These are phyloP conservation scores for Zhengitettix transpicula DNA, from an alignment of 2,888 invertebrate genomes.

Conservation along the genomic window DNA sequence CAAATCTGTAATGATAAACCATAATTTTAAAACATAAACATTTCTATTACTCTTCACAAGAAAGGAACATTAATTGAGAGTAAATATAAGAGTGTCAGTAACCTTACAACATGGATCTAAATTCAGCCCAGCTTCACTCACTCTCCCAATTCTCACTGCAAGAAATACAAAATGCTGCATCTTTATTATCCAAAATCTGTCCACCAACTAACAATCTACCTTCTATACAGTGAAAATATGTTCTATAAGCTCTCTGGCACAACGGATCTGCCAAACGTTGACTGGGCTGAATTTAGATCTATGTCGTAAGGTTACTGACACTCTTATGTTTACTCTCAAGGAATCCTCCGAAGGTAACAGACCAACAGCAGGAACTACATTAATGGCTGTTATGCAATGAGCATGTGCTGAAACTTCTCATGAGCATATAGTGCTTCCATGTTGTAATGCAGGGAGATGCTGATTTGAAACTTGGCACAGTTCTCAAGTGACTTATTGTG, in stretches of 20 bases:
- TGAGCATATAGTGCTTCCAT: neutral
- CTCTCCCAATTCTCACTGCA: neutral
- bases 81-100: too few relatives aligned
- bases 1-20: too few relatives aligned
- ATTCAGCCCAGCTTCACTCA: too few relatives aligned
- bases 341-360: slow-evolving; percentile 8
- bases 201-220: neutral
- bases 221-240: neutral
- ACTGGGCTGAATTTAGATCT: too few relatives aligned
- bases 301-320: too few relatives aligned
- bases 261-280: neutral
- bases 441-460: neutral
- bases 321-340: too few relatives aligned
- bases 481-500: neutral
- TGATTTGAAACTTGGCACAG: neutral
- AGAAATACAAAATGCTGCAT: neutral
- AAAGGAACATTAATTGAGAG: too few relatives aligned
- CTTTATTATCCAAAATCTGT: neutral
- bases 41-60: too few relatives aligned
- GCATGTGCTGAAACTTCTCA: slow-evolving; percentile 19
- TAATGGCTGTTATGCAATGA: slow-evolving; percentile 18
- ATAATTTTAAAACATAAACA: too few relatives aligned
- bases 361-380: slow-evolving; percentile 16
- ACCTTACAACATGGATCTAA: too few relatives aligned
- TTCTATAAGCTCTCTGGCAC: neutral